Percentiles rank a stretch among this genome's conserved stretches.
These are phyloP conservation scores for Phylloscopus whistleri DNA, from an alignment of 2,113 vertebrate genomes.

Conservation along the genomic window DNA sequence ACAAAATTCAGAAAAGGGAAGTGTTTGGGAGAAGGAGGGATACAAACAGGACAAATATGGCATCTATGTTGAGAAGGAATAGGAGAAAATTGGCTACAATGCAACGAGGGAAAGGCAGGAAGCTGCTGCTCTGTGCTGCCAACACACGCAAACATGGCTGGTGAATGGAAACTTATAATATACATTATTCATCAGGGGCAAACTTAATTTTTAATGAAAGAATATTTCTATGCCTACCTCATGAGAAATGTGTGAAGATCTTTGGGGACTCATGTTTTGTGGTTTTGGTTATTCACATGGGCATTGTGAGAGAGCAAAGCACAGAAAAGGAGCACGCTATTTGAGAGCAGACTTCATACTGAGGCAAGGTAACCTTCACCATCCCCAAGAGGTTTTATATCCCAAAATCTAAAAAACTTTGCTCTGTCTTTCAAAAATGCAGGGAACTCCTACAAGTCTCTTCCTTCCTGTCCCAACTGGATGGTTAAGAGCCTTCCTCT, in stretches of 20 bases:
- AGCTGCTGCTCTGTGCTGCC: neutral
- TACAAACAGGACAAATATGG: neutral
- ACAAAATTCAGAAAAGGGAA: neutral
- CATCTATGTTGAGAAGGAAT: neutral
- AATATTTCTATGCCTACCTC: neutral
- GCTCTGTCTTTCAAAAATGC: neutral
- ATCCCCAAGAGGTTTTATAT: neutral
- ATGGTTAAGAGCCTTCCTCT: neutral
- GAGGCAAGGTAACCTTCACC: neutral
- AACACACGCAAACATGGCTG: neutral
- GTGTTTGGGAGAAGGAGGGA: neutral
- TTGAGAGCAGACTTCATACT: neutral
- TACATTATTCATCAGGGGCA: neutral
- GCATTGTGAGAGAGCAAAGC: neutral
- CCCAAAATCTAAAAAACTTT: neutral
- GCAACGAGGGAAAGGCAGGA: neutral
- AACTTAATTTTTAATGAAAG: constrained; percentile 49
- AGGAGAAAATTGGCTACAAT: neutral
- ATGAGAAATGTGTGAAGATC: constrained; percentile 13
- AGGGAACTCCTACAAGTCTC: neutral
- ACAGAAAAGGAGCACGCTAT: neutral
- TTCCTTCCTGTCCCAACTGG: neutral
- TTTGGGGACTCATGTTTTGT: neutral
- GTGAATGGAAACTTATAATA: neutral
- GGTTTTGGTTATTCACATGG: neutral